Evolutionary conservation across 2,113 vertebrate genomes (phyloP), one percentile per base, ranked within the genome.

Genomic region (Caranx melampygus): DNA sequence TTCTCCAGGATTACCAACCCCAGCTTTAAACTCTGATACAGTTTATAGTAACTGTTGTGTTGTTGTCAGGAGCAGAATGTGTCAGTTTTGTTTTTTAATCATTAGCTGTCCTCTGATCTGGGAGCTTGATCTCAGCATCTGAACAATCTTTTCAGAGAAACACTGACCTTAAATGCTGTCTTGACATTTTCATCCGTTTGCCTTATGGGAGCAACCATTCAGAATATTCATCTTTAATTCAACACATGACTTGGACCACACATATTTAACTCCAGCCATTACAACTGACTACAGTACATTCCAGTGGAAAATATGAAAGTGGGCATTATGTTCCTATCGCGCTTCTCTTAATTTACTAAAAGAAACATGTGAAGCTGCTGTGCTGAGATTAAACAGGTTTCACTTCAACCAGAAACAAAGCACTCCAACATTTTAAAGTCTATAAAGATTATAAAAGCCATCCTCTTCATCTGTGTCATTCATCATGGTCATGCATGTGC

Each of bases 201-300:
- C 58, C 75, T 79, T 57, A 85, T 31, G 54, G 69, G 75, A 88
- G 69, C 78, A 61, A 54, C 74, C 26, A 52, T 54, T 65, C 68
- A 62, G 72, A 31, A 52, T 51, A 13, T 51, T 83, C 63, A 83
- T 85, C 65, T 83, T 87, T 83, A 78, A 83, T 85, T 85, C 85
- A 83, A n/a, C 79, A 63, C 66, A 31, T 31, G 16, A 42, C 58
- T 72, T 20, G 0, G 69, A 52, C 57, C 52, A n/a, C 49, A 66
- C 37, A 21, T 40, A 34, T 87, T 87, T 69, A 60, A 73, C 77
- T 65, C 12, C 40, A 21, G 73, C 62, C 73, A 57, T 78, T 61
- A 81, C 21, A 4, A 66, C 4, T 0, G 3, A 78, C 66, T 47
- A 70, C 73, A 70, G 1, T 15, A 45, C 67, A 58, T 57, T 58